A percentile compares a stretch with the other conserved stretches of the same genome.
Conservation (phyloP, 2,888 invertebrate species). For the Eupithecia subfuscata region DNA sequence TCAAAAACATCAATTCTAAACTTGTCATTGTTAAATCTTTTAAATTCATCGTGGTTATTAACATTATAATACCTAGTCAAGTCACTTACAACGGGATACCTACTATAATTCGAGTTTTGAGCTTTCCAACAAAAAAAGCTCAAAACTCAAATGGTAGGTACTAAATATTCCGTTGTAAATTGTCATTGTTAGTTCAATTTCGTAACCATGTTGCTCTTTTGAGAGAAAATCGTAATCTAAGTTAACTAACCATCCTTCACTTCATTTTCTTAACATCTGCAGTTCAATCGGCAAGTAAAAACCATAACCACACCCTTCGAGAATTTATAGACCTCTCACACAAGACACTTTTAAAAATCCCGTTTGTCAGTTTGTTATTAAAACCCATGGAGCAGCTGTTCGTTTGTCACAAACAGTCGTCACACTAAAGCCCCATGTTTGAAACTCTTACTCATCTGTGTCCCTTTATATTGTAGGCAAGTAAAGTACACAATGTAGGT, state of each 20-base stretch:
- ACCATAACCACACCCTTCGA: constrained; percentile 54
- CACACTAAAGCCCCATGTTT: constrained; percentile 31
- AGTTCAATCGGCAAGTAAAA: constrained; percentile 47
- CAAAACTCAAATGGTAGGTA: too few relatives aligned
- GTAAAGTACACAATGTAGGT: not conserved
- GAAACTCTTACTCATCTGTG: not conserved
- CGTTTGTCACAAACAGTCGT: constrained; percentile 54
- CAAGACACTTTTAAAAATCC: constrained; percentile 37
- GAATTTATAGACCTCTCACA: constrained; percentile 56
- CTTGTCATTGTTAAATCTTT: not conserved
- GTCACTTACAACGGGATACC: too few relatives aligned
- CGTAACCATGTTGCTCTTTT: not conserved
- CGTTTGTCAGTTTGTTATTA: constrained; percentile 26
- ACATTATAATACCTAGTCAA: too few relatives aligned
- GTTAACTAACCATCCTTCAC: not conserved
- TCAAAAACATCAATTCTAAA: not conserved
- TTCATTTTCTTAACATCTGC: constrained; percentile 13
- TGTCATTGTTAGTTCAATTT: not conserved
- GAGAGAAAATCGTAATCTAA: not conserved
- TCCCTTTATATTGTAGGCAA: not conserved
- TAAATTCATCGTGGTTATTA: too few relatives aligned
- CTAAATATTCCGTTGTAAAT: too few relatives aligned
- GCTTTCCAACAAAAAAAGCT: too few relatives aligned
- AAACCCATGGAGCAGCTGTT: constrained; percentile 66
- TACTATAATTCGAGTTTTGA: too few relatives aligned